phyloP scores from a whole-genome alignment of 2,113 vertebrate genomes.

The Neodontobutis hainanensis region DNA sequence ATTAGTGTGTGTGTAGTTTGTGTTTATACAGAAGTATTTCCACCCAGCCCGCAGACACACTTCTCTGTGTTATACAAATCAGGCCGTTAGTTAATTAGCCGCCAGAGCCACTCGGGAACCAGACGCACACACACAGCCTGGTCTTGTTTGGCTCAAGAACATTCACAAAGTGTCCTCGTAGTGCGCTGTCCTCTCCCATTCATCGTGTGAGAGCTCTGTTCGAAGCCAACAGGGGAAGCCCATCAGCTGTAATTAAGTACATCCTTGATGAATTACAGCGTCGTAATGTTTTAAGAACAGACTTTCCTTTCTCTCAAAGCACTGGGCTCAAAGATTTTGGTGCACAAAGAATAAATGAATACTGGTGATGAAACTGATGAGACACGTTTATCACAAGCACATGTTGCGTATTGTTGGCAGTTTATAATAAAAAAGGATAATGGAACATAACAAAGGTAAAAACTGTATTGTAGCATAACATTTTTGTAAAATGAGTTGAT shows the following conservation, averaged over 20 bases:
- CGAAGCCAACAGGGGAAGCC: constrained; percentile 31
- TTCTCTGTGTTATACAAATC: constrained; percentile 48
- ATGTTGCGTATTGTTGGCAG: no score
- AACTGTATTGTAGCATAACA: no score
- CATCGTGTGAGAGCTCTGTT: constrained; percentile 25
- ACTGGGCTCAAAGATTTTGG: not conserved
- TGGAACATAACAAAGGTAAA: no score
- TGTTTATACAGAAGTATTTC: constrained; percentile 2
- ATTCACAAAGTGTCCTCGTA: constrained; percentile 46
- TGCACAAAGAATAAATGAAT: no score
- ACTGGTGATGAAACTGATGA: no score
- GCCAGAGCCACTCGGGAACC: constrained; percentile 26
- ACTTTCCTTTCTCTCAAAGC: not conserved
- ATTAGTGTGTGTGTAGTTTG: not conserved
- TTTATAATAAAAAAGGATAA: no score
- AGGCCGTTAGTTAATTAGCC: constrained; percentile 47
- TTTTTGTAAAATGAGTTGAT: no score
- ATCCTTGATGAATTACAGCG: constrained; percentile 29
- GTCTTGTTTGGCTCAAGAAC: constrained; percentile 55
- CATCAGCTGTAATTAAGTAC: constrained; percentile 43
- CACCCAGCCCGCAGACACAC: constrained; percentile 15
- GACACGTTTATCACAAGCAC: no score
- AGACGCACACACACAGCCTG: constrained; percentile 19
- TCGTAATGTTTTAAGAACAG: not conserved
- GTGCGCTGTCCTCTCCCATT: constrained; percentile 33